Base-by-base conservation (phyloP, 1,140 invertebrate species). In the Tribolium madens region DNA sequence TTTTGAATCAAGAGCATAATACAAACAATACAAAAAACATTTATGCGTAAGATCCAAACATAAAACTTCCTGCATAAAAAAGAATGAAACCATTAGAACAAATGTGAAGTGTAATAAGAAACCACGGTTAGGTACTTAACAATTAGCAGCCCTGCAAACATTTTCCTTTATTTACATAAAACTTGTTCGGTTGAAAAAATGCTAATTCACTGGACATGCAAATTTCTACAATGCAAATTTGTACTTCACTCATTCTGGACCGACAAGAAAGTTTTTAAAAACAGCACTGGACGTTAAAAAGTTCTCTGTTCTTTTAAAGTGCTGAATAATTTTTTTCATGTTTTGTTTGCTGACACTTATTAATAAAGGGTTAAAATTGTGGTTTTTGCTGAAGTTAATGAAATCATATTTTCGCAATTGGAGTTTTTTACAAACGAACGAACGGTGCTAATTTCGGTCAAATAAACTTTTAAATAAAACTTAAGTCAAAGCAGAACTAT, bases 201-300 rank as follows among this genome's bases (percentile, higher is more conserved):
- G 73, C 52, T 75, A 75, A 75, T 75, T 75, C 52, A 75, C 26
- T 75, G 73, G 73, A 60, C 73, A 75, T 75, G 73, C 53, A 75
- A 75, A 75, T 75, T 53, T 46, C 57, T n/a, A 64, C 73, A 75
- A 75, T 75, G 73, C 73, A 75, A 75, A 75, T 75, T 75, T 75
- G 73, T 60, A 75, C 73, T 72, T 74, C 53, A 75, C 12, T 75
- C 73, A 60, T 33, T 74, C 18, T 74, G 33, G 36, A 60, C 46
- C 57, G 53, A 75, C 73, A 48, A 60, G 73, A 75, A 75, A 31
- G 52, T 42, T 57, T 46, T 15, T 31, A 72, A 42, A 72, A 50
- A 15, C 70, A 14, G 46, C 18, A 31, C 1, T 57, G 33, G 52
- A 60, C 52, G 46, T 50, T 46, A 64, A 75, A 60, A 75, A 75